A percentile compares a stretch with the other conserved stretches of the same genome.
These are phyloP conservation scores for Zosterops hypoxanthus DNA, from an alignment of 2,113 vertebrate genomes.

Conservation along the genomic window DNA sequence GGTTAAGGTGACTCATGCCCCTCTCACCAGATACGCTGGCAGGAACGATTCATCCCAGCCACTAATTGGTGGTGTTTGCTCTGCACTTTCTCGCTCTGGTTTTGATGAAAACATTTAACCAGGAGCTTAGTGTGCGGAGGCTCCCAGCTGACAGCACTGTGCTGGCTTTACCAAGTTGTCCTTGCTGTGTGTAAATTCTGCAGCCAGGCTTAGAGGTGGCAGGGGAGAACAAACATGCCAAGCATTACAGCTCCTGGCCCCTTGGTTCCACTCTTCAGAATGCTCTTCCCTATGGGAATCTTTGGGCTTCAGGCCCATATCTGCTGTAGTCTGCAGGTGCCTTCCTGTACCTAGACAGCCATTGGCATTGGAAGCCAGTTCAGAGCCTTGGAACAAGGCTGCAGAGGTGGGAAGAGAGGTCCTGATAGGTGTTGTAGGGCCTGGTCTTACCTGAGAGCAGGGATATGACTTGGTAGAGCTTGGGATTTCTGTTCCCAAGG, in stretches of 20 bases:
- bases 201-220: background rate
- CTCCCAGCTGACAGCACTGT: conserved; percentile 45
- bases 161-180: background rate
- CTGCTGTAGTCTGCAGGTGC: background rate
- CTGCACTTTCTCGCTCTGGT: conserved; percentile 63
- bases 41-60: conserved; percentile 50
- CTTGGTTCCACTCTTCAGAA: background rate
- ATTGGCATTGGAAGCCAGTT: background rate
- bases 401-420: background rate
- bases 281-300: background rate
- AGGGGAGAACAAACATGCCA: background rate
- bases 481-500: background rate
- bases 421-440: rapidly evolving
- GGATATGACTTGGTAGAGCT: background rate
- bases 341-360: background rate
- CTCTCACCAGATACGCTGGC: conserved; percentile 52
- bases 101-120: conserved; percentile 70
- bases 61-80: conserved; percentile 65
- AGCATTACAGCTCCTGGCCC: background rate
- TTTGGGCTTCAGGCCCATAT: background rate
- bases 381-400: background rate
- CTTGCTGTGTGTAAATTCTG: conserved; percentile 34
- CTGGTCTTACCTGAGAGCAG: background rate
- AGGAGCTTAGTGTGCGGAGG: conserved; percentile 44
- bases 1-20: conserved; percentile 65